These are phyloP conservation scores for Molossus alvarezi DNA, from an alignment of 2,797 vertebrate species.

Conservation along the genomic window DNA sequence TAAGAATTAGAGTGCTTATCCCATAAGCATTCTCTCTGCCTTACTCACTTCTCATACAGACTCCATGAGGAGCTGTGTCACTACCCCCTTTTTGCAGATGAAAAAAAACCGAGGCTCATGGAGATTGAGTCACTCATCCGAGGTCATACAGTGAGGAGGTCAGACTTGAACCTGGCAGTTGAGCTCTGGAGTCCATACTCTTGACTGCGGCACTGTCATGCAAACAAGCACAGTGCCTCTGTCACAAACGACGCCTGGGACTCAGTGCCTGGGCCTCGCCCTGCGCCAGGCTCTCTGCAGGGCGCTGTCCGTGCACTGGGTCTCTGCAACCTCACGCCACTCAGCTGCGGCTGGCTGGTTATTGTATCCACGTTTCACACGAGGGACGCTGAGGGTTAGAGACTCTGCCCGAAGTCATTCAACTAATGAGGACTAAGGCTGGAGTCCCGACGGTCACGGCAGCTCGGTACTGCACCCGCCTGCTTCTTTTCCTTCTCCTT, in stretches of 20 bases:
- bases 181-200: too few species aligned
- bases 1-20: background rate
- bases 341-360: background rate
- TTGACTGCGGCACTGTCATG: background rate
- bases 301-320: too few species aligned
- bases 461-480: background rate
- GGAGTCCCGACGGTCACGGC: background rate
- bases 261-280: background rate
- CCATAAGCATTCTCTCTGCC: background rate
- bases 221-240: background rate
- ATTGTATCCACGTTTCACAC: fast-evolving
- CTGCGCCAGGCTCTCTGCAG: fast-evolving
- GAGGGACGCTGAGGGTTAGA: background rate
- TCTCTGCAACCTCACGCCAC: background rate
- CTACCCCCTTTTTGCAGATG: background rate
- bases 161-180: background rate
- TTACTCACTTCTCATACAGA: background rate
- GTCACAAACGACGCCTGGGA: background rate
- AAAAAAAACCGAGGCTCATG: background rate
- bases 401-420: background rate
- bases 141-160: background rate
- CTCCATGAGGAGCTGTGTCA: background rate
- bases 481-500: background rate
- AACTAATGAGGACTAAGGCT: background rate
- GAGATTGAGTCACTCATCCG: background rate